A percentile compares a stretch with the other conserved stretches of the same genome.
Conservation (phyloP, 2,888 invertebrate genomes). For the Euphydryas editha region DNA sequence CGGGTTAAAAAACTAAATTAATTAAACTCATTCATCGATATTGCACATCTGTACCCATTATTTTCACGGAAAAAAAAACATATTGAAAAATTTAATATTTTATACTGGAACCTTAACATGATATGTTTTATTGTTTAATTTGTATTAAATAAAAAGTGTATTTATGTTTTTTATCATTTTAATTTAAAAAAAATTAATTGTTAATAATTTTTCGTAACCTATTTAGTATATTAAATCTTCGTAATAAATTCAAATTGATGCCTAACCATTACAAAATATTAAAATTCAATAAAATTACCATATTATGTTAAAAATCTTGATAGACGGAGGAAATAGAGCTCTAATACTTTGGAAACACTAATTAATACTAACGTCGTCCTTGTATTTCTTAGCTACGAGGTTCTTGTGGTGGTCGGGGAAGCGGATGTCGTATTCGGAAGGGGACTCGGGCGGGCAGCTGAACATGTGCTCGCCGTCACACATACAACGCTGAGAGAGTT, state of each 20-base stretch:
- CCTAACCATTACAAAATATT: too few species aligned
- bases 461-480: slow-evolving; percentile 99
- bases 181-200: too few species aligned
- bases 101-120: neutral
- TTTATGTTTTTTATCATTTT: too few species aligned
- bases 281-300: neutral
- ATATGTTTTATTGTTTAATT: too few species aligned
- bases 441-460: slow-evolving; percentile 88
- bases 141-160: too few species aligned
- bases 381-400: slow-evolving; percentile 90
- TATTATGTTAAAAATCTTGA: neutral
- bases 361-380: slow-evolving; percentile 73
- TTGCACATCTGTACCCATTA: neutral
- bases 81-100: neutral
- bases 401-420: slow-evolving; percentile 87
- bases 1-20: slow-evolving; percentile 13
- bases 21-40: neutral
- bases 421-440: slow-evolving; percentile 85
- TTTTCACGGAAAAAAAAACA: neutral
- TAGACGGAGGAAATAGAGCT: neutral
- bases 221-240: too few species aligned
- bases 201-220: too few species aligned
- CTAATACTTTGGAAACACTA: slow-evolving; percentile 9
- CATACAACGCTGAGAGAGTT: slow-evolving; percentile 96
- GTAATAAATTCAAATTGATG: too few species aligned